phyloP scores from a whole-genome alignment of 2,113 vertebrate species.

The Bungarus multicinctus region DNA sequence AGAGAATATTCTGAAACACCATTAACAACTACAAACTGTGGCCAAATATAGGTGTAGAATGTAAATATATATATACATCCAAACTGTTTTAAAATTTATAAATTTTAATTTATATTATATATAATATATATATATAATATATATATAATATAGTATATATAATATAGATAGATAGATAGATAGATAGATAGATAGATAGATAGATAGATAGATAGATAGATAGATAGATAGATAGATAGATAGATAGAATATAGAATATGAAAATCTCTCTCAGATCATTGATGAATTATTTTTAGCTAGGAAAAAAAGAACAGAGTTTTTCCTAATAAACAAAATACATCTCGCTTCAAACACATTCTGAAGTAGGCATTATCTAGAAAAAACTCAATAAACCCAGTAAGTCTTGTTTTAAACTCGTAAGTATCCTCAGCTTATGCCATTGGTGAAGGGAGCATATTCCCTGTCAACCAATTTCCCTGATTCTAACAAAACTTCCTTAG shows the following conservation, averaged over 20 bases:
- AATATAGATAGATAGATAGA: no score
- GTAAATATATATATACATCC: neutral
- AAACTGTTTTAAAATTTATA: neutral
- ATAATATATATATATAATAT: no score
- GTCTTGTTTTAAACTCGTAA: neutral
- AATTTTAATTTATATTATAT: no score
- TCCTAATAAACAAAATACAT: neutral
- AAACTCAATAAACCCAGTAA: neutral
- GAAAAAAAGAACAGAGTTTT: neutral
- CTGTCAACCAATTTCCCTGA: neutral
- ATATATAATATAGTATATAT: no score
- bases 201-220: no score
- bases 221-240: no score
- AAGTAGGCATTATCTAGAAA: neutral
- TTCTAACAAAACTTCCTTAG: neutral
- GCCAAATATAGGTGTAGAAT: neutral
- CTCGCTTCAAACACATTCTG: neutral
- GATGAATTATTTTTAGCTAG: neutral
- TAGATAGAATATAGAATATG: no score
- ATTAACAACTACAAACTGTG: neutral
- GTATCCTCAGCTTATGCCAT: neutral
- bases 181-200: no score
- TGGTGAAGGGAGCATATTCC: neutral
- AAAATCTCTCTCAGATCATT: neutral
- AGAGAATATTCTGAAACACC: neutral